Evolutionary conservation across 2,888 invertebrate genomes (phyloP), one percentile per base, ranked within the genome.

Genomic region (Siphlonurus alternatus): DNA sequence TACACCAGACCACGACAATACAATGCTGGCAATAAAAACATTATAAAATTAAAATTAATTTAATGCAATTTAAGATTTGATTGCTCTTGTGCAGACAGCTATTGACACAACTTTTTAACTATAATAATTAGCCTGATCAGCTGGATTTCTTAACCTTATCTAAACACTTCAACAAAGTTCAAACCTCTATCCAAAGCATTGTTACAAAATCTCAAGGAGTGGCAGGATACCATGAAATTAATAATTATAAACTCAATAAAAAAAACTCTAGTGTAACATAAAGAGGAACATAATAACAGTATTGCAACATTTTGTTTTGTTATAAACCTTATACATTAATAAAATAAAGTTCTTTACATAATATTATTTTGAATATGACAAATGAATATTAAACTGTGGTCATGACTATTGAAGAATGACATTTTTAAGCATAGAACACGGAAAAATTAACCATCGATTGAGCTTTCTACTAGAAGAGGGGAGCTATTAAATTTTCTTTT

Each of bases 141-240:
- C 38, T 38, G 38, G 38, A 38, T 38, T 38, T 38, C 38, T 38
- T 38, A 38, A 38, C 38, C 38, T 38, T 38, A 38, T 38, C 38
- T 38, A 38, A 38, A 38, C 38, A 38, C 38, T 38, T 38, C 38
- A 38, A 38, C 7, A 38, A 38, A 38, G 56, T 56, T 10, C 22
- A 56, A 22, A 56, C 56, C 15, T 56, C 7, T 56, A 18, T 22
- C 56, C 7, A 20, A 20, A 22, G 56, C 56, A 56, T 56, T 56
- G 19, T 10, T 56, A 56, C 56, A 56, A 56, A 56, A 56, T 56
- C 56, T 56, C 56, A 22, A 56, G 38, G 38, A 38, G 38, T 38
- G 38, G n/a, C 20, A 56, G 56, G 56, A 56, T 56, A 56, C 56
- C 56, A 56, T 56, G 56, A 56, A 56, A 56, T 56, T 20, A 38